Conservation (phyloP, 2,888 invertebrate species). For the Ennomos fuscantarius region DNA sequence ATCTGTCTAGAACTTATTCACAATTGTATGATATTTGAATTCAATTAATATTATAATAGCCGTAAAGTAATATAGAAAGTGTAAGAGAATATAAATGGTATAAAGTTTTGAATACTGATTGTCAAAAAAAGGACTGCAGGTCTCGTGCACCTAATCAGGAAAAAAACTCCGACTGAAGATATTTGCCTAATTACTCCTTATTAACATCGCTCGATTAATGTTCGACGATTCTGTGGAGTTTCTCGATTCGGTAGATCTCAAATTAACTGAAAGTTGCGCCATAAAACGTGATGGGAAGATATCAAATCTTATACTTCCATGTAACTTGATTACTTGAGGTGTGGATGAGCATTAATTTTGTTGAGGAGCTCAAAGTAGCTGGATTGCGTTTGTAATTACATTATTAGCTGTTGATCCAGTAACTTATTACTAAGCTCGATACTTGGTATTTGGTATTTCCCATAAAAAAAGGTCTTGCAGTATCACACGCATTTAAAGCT, state of each 20-base stretch:
- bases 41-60: too few species aligned
- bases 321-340: conserved; percentile 26
- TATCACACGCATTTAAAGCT: too few species aligned
- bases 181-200: conserved; percentile 52
- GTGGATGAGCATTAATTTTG: conserved; percentile 16
- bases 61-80: too few species aligned
- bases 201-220: conserved; percentile 53
- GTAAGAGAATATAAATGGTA: conserved; percentile 15
- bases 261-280: conserved; percentile 34
- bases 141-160: conserved; percentile 9
- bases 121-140: conserved; percentile 3
- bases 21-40: too few species aligned
- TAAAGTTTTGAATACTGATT: background rate
- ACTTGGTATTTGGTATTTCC: too few species aligned
- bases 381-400: background rate
- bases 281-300: conserved; percentile 31
- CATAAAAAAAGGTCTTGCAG: too few species aligned
- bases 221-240: conserved; percentile 44
- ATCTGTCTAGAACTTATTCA: too few species aligned
- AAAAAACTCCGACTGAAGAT: conserved; percentile 31
- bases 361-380: conserved; percentile 5
- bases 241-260: conserved; percentile 36
- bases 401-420: too few species aligned
- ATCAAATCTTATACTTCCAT: conserved; percentile 22
- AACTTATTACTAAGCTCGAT: too few species aligned